Evolutionary conservation across 2,113 vertebrate species (phyloP).

Genomic region (Takifugu bimaculatus): DNA sequence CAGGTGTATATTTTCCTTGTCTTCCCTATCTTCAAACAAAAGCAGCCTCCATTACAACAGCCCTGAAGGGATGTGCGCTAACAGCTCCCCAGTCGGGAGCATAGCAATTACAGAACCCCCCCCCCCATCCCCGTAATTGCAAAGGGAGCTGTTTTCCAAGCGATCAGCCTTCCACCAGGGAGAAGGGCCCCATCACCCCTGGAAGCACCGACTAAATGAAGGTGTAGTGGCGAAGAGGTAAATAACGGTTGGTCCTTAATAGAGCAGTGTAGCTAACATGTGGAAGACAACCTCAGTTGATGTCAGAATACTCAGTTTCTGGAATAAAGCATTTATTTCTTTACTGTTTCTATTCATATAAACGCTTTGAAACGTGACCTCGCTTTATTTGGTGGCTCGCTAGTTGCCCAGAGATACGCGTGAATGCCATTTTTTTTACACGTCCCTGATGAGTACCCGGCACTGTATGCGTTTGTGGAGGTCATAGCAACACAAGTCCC

Average conservation of each 20-base stretch:
- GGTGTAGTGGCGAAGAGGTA: conserved; percentile 46
- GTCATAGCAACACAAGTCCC: conserved; percentile 52
- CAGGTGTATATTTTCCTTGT: conserved; percentile 64
- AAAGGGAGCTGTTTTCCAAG: conserved; percentile 61
- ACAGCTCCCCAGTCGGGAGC: conserved; percentile 66
- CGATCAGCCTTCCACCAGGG: conserved; percentile 58
- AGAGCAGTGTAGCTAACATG: conserved; percentile 33
- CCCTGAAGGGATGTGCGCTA: conserved; percentile 61
- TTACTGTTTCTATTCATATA: conserved; percentile 6
- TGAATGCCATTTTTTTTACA: conserved; percentile 15
- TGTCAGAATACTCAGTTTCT: no score
- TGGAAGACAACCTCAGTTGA: no score
- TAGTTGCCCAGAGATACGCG: conserved; percentile 25
- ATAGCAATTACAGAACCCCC: conserved; percentile 69
- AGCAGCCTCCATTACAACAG: conserved; percentile 52
- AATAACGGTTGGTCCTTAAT: conserved; percentile 62
- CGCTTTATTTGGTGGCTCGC: background rate
- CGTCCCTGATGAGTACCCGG: conserved; percentile 36
- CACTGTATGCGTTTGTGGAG: conserved; percentile 35
- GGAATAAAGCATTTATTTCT: no score
- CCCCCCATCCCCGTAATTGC: conserved; percentile 72
- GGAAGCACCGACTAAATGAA: conserved; percentile 57
- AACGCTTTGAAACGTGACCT: conserved; percentile 26
- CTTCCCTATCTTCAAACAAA: conserved; percentile 61
- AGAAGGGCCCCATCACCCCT: conserved; percentile 54